Percentiles rank a stretch among this genome's conserved stretches.
Conservation (phyloP, 2,888 invertebrate species). For the Muschampia staudingeri region DNA sequence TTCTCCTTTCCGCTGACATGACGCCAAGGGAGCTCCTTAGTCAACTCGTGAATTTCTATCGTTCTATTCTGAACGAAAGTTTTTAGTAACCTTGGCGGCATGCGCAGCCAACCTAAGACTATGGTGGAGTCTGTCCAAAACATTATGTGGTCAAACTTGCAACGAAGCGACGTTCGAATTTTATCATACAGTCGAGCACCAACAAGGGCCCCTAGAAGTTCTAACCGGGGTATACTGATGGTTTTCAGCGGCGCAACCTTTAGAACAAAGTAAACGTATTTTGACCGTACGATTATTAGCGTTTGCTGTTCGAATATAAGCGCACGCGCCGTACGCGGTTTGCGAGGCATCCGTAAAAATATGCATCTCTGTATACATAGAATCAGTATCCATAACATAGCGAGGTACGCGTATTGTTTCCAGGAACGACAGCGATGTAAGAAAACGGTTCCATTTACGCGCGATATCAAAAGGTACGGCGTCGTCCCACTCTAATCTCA, state of each 20-base stretch:
- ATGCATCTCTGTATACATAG: conserved; percentile 46
- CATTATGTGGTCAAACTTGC: not conserved
- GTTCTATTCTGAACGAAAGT: conserved; percentile 17
- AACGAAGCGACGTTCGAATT: conserved; percentile 39
- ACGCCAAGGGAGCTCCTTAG: conserved; percentile 14
- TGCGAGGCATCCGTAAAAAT: conserved; percentile 53
- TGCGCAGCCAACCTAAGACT: conserved; percentile 53
- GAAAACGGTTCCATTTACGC: conserved; percentile 26
- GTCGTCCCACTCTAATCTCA: conserved; percentile 52
- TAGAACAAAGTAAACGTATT: conserved; percentile 52
- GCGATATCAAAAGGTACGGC: conserved; percentile 37
- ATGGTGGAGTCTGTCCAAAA: conserved; percentile 27
- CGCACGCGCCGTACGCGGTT: conserved; percentile 48
- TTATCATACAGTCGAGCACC: conserved; percentile 47
- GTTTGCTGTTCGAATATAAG: conserved; percentile 29
- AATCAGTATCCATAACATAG: conserved; percentile 35
- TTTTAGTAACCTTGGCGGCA: conserved; percentile 16
- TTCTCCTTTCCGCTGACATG: conserved; percentile 13
- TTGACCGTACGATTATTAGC: conserved; percentile 18
- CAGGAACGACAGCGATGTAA: not conserved
- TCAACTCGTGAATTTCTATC: conserved; percentile 32
- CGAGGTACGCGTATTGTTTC: conserved; percentile 41
- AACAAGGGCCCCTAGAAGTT: not conserved
- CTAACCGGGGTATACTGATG: conserved; percentile 51
- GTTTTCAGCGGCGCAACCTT: conserved; percentile 63